Conservation (phyloP, 2,888 invertebrate species). For the Germaria angustata region DNA sequence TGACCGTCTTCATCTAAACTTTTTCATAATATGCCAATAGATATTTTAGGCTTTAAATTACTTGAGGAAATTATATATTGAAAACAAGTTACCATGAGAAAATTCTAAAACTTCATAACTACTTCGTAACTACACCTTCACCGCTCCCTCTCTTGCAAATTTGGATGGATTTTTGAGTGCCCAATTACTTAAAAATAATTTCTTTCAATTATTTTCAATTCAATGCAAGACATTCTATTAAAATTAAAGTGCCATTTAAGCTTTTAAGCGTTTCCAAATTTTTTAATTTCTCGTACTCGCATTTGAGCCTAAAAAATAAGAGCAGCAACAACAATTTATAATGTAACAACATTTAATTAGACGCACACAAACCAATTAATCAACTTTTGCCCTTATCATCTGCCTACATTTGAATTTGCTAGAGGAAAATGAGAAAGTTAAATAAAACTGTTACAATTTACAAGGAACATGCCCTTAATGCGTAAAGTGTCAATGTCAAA, state of each 20-base stretch:
- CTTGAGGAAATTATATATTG: no score
- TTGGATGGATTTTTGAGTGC: constrained; percentile 57
- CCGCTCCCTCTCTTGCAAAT: not conserved
- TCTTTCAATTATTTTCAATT: constrained; percentile 27
- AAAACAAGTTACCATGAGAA: no score
- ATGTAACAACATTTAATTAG: constrained; percentile 74
- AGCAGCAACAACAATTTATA: constrained; percentile 29
- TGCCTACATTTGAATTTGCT: not conserved
- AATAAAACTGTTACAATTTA: constrained; percentile 24
- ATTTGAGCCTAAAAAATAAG: not conserved
- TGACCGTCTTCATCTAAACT: no score
- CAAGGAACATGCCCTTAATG: constrained; percentile 55
- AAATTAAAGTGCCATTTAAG: constrained; percentile 50
- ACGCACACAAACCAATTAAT: constrained; percentile 79
- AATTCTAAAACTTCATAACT: no score
- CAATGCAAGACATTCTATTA: constrained; percentile 17
- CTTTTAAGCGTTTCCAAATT: constrained; percentile 27
- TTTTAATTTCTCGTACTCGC: constrained; percentile 3
- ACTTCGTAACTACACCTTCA: no score
- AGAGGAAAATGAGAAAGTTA: constrained; percentile 10
- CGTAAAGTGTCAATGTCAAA: constrained; percentile 77
- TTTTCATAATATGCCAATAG: no score
- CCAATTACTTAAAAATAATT: constrained; percentile 54
- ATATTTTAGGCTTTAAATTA: no score
- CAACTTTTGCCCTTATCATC: constrained; percentile 71